Evolutionary conservation across 2,888 invertebrate species (phyloP).

Genomic region (Brachylomia viminalis): DNA sequence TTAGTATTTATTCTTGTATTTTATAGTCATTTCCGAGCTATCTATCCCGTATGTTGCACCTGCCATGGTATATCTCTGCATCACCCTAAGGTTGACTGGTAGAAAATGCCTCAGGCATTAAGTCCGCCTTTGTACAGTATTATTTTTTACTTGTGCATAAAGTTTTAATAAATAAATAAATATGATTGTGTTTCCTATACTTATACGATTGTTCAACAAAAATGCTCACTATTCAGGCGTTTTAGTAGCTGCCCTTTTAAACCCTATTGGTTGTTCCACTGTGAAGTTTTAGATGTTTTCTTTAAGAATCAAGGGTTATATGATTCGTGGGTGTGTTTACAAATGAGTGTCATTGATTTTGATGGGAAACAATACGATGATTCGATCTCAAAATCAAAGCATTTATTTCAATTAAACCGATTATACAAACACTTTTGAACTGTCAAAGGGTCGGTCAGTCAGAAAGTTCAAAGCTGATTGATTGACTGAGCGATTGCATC

Average conservation of each 20-base stretch:
- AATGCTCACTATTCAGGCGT: slow-evolving; percentile 52
- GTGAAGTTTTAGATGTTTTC: neutral
- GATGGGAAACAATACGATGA: neutral
- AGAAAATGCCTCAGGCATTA: no score
- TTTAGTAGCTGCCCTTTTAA: slow-evolving; percentile 21
- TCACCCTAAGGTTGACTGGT: no score
- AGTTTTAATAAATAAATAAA: no score
- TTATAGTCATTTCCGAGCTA: no score
- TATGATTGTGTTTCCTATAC: slow-evolving; percentile 55
- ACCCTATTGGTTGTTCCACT: slow-evolving; percentile 30
- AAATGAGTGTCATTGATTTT: neutral
- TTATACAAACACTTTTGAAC: neutral
- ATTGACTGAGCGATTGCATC: neutral
- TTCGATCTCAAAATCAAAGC: neutral
- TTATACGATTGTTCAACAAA: slow-evolving; percentile 56
- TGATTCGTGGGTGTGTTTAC: neutral
- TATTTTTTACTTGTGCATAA: no score
- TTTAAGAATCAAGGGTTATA: neutral
- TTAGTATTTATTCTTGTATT: no score
- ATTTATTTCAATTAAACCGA: neutral
- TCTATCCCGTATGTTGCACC: no score
- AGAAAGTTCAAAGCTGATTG: neutral
- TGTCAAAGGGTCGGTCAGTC: neutral
- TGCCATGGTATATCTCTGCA: no score
- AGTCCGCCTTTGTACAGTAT: no score